Evolutionary conservation across 1,140 invertebrate species (phyloP).

Genomic region (Anastrepha ludens): DNA sequence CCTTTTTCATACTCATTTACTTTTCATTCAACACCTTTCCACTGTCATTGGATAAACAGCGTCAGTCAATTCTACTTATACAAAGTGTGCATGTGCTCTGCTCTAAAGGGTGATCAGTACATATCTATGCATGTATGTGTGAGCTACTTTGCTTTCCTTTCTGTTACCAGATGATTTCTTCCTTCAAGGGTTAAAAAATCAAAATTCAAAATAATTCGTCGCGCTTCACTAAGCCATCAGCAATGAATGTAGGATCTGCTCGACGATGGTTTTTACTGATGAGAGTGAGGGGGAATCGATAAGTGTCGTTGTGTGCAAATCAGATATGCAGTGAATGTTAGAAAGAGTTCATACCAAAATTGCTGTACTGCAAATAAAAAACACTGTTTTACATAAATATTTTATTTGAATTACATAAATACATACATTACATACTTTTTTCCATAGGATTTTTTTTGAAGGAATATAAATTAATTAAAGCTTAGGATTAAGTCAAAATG

Average conservation of each 20-base stretch:
- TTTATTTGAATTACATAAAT: no score
- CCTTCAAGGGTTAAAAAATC: not conserved
- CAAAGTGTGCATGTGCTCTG: not conserved
- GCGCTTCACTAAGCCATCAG: not conserved
- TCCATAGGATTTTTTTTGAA: not conserved
- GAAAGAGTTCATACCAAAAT: no score
- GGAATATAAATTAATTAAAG: not conserved
- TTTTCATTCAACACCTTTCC: no score
- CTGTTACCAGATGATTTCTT: not conserved
- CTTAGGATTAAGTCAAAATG: no score
- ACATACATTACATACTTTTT: no score
- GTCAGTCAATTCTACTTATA: no score
- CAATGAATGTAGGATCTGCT: not conserved
- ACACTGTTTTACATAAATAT: no score
- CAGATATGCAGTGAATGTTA: not conserved
- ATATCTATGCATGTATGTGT: not conserved
- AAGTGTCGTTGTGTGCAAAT: not conserved
- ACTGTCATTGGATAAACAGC: no score
- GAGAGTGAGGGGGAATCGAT: not conserved
- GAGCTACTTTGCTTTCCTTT: not conserved
- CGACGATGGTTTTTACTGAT: not conserved
- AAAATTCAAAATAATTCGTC: constrained; percentile 31
- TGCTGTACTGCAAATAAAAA: no score
- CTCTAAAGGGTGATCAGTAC: not conserved
- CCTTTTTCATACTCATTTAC: no score